Evolutionary conservation across 2,797 vertebrate genomes (phyloP), one percentile per base, ranked within the genome.

Genomic region (Ctenochaetus hawaiiensis): DNA sequence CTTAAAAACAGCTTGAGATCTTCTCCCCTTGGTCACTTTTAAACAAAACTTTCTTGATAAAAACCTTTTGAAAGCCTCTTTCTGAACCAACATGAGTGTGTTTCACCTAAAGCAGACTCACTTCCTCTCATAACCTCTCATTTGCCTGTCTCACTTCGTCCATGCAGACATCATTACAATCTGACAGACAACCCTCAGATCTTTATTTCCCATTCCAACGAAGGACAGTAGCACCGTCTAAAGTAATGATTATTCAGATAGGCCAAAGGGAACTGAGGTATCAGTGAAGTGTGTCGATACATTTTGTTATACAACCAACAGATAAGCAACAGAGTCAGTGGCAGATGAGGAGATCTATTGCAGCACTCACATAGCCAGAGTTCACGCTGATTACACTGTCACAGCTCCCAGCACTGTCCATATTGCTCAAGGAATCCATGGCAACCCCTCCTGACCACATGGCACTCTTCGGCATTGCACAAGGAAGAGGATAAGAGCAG

Each of bases 371-470:
- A 67, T 49, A 92, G 85, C 83, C 92, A 84, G 98, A 97, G 88
- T 95, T 91, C 1, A 82, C 72, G 93, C 97, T 97, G 93, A 93
- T 94, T 89, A 96, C 95, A 77, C 96, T 97, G 95, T 98, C 96
- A 2, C 91, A 94, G 96, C 97, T 98, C 84, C 96, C 92, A 45
- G 93, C 72, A 72, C 92, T 96, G 87, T 95, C 92, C 88, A 95
- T 91, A 51, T 90, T 90, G 83, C 88, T 93, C 85, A 85, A 79
- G 0, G 96, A 76, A 82, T 95, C 94, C 71, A 93, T 92, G 88
- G 96, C 93, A 90, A 93, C 87, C 83, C 88, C 90, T 52, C 93
- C 94, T 81, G 94, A 91, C 94, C 95, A 95, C 83, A 93, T 93
- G 89, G 95, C 95, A 88, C 94, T 95, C 92, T 94, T 96, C 3